phyloP scores from a whole-genome alignment of 2,113 vertebrate genomes.

The Thomomys bottae region DNA sequence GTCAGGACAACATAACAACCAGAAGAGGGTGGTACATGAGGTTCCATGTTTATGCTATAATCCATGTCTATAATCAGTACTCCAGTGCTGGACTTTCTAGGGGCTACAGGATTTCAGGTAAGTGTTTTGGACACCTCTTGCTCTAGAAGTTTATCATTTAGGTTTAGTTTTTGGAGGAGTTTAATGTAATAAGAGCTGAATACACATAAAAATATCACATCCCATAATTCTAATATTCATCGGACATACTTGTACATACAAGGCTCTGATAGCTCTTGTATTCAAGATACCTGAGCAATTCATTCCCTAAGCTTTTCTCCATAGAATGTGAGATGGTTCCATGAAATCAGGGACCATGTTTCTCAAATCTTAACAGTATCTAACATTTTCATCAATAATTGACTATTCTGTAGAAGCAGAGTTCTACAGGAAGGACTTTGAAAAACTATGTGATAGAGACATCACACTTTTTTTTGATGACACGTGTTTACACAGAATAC shows the following conservation, averaged over 20 bases:
- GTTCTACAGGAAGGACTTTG: background rate
- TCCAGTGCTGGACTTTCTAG: background rate
- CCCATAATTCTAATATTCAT: background rate
- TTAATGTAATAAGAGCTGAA: background rate
- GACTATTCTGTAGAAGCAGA: background rate
- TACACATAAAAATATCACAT: background rate
- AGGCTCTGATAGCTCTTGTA: background rate
- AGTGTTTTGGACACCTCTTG: background rate
- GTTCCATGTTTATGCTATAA: too few species aligned
- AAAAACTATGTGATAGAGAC: background rate
- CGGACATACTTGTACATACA: too few species aligned
- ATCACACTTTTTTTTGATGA: too few species aligned
- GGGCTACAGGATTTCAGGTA: background rate
- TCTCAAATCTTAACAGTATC: background rate
- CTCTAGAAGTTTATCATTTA: background rate
- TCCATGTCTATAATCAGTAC: background rate
- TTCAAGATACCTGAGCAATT: background rate
- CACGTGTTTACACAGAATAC: background rate
- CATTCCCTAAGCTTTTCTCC: background rate
- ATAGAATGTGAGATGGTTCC: background rate
- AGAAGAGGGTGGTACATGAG: fast-evolving
- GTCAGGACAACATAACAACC: background rate
- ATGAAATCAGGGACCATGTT: background rate
- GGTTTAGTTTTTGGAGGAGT: background rate
- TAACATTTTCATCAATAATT: background rate